Percentiles rank a stretch among this genome's conserved stretches.
phyloP scores from a whole-genome alignment of 2,113 vertebrate species.

The Gallinago undulata region DNA sequence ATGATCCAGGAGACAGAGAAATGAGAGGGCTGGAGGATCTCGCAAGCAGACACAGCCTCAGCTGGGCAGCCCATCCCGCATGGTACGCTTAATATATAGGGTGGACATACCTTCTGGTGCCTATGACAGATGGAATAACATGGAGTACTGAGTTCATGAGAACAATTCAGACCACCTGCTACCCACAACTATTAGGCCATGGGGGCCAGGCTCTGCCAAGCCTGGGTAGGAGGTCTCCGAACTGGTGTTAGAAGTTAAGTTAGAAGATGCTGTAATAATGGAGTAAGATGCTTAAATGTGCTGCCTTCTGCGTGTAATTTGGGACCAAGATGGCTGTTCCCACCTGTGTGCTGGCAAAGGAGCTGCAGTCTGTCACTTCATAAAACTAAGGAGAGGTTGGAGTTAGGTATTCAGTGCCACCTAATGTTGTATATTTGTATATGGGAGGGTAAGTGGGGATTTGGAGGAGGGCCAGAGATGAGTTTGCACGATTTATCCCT shows the following conservation, averaged over 20 bases:
- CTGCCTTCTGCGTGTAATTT: background rate
- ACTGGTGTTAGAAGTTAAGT: background rate
- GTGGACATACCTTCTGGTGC: background rate
- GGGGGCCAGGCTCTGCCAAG: background rate
- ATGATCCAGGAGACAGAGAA: background rate
- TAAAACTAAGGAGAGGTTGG: background rate
- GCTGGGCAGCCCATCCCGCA: background rate
- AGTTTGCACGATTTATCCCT: constrained; percentile 23
- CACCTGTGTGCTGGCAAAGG: background rate
- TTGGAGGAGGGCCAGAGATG: constrained; percentile 17
- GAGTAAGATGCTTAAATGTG: background rate
- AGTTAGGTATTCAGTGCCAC: background rate
- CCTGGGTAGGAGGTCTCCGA: background rate
- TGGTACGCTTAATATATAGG: background rate
- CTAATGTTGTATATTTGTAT: background rate
- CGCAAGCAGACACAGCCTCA: background rate
- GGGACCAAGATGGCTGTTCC: background rate
- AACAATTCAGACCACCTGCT: constrained; percentile 8
- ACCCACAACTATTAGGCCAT: background rate
- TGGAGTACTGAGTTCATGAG: background rate
- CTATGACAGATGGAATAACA: background rate
- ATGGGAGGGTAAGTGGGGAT: background rate
- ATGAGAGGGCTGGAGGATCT: background rate
- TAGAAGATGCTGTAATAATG: background rate
- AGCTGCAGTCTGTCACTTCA: background rate